Percentiles rank a stretch among this genome's conserved stretches.
Evolutionary conservation across 2,888 invertebrate species (phyloP).

Genomic region (Asteroscopus sphinx): DNA sequence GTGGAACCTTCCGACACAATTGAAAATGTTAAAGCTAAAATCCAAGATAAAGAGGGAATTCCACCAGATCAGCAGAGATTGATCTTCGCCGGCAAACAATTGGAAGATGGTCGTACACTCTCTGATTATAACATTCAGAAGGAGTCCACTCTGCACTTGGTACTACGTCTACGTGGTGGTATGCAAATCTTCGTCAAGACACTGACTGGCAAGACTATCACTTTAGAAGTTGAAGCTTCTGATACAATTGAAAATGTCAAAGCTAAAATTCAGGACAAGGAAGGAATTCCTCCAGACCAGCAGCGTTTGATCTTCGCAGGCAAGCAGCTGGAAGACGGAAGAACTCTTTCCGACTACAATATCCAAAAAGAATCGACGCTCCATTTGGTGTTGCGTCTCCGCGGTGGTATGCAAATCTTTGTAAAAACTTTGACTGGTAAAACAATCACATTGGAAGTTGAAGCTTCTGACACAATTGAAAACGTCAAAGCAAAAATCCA

Average conservation of each 20-base stretch:
- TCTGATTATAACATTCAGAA: constrained; percentile 68
- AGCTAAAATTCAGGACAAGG: constrained; percentile 68
- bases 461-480: constrained; percentile 50
- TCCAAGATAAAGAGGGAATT: constrained; percentile 62
- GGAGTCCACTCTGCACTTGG: constrained; percentile 63
- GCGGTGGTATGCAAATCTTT: constrained; percentile 74
- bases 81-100: constrained; percentile 68
- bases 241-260: constrained; percentile 72
- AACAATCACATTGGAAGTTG: constrained; percentile 47
- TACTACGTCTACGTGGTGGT: constrained; percentile 62
- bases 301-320: constrained; percentile 68
- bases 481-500: constrained; percentile 54
- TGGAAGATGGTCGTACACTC: constrained; percentile 59
- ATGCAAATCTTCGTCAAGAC: constrained; percentile 67
- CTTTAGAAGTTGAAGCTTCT: constrained; percentile 65
- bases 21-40: constrained; percentile 58
- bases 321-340: constrained; percentile 71
- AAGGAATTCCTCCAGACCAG: constrained; percentile 70
- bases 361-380: constrained; percentile 74
- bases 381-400: constrained; percentile 57
- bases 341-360: constrained; percentile 54
- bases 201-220: constrained; percentile 64
- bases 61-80: constrained; percentile 67
- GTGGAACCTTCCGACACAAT: constrained; percentile 58
- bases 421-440: constrained; percentile 53